Base-by-base conservation (phyloP, 2,113 vertebrate species). In the Nyctereutes procyonoides region DNA sequence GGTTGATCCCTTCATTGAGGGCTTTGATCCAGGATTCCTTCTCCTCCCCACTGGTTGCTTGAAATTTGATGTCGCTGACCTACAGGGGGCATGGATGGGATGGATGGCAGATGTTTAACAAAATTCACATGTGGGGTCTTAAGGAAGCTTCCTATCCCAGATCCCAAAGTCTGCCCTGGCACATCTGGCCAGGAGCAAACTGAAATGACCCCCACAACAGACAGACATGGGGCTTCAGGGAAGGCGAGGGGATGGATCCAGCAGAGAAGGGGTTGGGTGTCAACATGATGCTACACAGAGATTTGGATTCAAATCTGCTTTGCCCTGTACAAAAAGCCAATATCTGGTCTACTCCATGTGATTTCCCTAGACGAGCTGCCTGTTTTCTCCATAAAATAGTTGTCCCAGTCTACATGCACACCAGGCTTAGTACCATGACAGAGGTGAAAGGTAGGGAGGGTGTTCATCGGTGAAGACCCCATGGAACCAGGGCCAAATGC, bases 1-100 rank as follows among this genome's bases (percentile, higher is more conserved):
- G 98, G 90, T 96, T 99, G 98, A 99, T 99, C 60, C 99, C 99
- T 93, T 99, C 99, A 51, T 98, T 99, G 92, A 99, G 98, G 55
- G 99, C 99, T 98, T 99, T 99, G 97, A 99, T 99, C 99, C 99
- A 99, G 0, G 99, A 98, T 11, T 99, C 99, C 97, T 99, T 99
- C 96, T 99, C 99, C 93, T 99, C 99, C 63, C 93, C 98, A 69
- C 96, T 99, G 93, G 98, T 97, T 96, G 99, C 99, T 97, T 99
- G 99, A 96, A 99, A 99, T 96, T 99, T 99, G 91, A 99, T 98
- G 98, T 99, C 99, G 73, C 98, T 99, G 90, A 99, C 99, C 99
- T 99, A 98, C 80, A 98, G 98, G 28, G 28, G 17, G 51, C 35
- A 95, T 5, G 53, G 83, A 83, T 80, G 5, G 55, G 76, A 38